Percentiles rank a stretch among this genome's conserved stretches.
phyloP scores from a whole-genome alignment of 2,888 invertebrate genomes.

The Carterocephalus palaemon region DNA sequence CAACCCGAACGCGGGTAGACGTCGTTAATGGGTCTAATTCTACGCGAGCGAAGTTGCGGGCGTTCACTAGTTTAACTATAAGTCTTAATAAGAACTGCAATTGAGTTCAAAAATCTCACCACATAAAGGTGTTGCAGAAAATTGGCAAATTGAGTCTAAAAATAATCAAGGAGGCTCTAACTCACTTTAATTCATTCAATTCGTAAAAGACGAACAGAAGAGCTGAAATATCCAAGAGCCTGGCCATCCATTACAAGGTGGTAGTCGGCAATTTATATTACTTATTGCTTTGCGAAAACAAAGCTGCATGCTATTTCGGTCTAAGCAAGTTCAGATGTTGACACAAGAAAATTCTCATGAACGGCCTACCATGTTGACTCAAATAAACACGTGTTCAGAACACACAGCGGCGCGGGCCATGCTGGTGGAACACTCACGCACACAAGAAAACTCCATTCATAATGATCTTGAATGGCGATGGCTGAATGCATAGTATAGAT shows the following conservation, averaged over 20 bases:
- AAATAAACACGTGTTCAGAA: conserved; percentile 67
- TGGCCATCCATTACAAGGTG: conserved; percentile 19
- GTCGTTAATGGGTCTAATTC: too few species aligned
- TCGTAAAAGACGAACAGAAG: conserved; percentile 17
- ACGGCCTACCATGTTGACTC: conserved; percentile 68
- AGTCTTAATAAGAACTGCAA: too few species aligned
- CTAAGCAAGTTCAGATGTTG: conserved; percentile 64
- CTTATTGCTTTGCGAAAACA: conserved; percentile 61
- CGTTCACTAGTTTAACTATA: too few species aligned
- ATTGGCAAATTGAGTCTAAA: too few species aligned
- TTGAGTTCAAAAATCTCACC: too few species aligned
- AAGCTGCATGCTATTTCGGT: conserved; percentile 70
- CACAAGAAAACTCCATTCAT: conserved; percentile 63
- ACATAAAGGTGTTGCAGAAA: too few species aligned
- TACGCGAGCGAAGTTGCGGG: too few species aligned
- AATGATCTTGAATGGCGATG: conserved; percentile 51
- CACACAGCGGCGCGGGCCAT: conserved; percentile 40
- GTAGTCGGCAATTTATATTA: conserved; percentile 34
- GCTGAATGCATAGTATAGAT: conserved; percentile 26
- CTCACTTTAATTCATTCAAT: conserved; percentile 16
- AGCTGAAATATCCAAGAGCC: conserved; percentile 10
- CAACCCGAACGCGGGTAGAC: too few species aligned
- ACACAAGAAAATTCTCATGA: conserved; percentile 76
- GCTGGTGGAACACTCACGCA: conserved; percentile 42
- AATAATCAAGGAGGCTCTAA: conserved; percentile 1